Base-by-base conservation (phyloP, 2,888 invertebrate species). In the Lymantria dispar region DNA sequence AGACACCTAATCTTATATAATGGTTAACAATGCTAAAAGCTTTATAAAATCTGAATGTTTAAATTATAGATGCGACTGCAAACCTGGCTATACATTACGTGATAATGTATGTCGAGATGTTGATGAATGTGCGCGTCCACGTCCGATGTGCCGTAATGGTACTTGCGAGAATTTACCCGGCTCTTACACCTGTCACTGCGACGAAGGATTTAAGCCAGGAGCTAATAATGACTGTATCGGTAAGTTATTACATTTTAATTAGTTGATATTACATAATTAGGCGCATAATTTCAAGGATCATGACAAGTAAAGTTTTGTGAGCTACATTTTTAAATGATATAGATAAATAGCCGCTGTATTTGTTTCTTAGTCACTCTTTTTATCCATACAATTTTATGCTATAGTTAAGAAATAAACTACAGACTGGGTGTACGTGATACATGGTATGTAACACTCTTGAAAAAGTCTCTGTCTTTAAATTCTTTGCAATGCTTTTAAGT, bases 191-290 rank as follows among this genome's bases (percentile, higher is more conserved):
- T 96, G 96, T 71, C 94, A 94, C 70, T 96, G 96, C 71, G 94
- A 95, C 66, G 92, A 92, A 1, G 96, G 96, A 0, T 96, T 96
- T 85, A 95, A 95, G 73, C 91, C 96, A 0, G 95, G 95, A 45
- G 93, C 94, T 8, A 95, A 95, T 66, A 95, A 95, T 68, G 96
- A 96, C 73, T 97, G 97, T 71, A 93, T 95, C 43, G 95, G 95
- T 95, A 48, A 78, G 85, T n/a, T 1, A 33, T 33, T 33, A 7
- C 8, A 33, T 33, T 10, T 33, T 33, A 3, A 22, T 22, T 5
- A 22, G 5, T 5, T 22, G 22, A 22, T n/a, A n/a, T 22, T 22
- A 22, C 22, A 22, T 22, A 22, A n/a, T n/a, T n/a, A n/a, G n/a
- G n/a, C n/a, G 22, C 2, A 22, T 5, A 22, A 5, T 22, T 22